Base-by-base conservation (phyloP, 2,888 invertebrate genomes). In the Gastrophysa polygoni region DNA sequence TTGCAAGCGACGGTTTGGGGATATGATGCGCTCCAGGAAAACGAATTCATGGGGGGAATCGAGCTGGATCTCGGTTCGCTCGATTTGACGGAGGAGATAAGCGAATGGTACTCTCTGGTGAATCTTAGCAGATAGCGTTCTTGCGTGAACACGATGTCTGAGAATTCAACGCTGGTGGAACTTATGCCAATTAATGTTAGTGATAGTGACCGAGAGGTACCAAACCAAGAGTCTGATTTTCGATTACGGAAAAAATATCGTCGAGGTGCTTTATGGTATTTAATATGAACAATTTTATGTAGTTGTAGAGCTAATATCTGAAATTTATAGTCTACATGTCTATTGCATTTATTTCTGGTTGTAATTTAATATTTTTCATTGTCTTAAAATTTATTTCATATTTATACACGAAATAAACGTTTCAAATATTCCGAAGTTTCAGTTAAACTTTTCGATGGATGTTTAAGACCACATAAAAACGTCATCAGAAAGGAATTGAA, bases 1-100 rank as follows among this genome's bases (percentile, higher is more conserved):
- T 82, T 98, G n/a, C 94, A 96, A 80, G 95, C 96, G 0, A 95
- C 96, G 0, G 91, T 97, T 8, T 97, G 96, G 97, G 92, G 94
- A 79, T 93, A 96, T 81, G 96, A 96, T 80, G 89, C 93, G 0
- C 82, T 97, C 44, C 96, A 96, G 79, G 96, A 96, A 81, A 97
- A 97, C 82, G 93, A 95, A 82, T 93, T 96, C 79, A 85, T 97
- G 8, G 98, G 98, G 21, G 96, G 96, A n/a, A 91, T 94, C 59
- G 89, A 91, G 70, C 86, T 97, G 71, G 89, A 90, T 1, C 84
- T 98, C 11, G 84, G 84, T 62, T 85, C 90, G 34, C 81, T 93
- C 66, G 89, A 93, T 74, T 83, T 96, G 64, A 86, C 88, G 1
- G 87, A 88, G 69, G 95, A 96, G 81, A 89, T 89, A 0, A 88